phyloP scores from a whole-genome alignment of 2,888 invertebrate species.

The Frankliniella fusca region DNA sequence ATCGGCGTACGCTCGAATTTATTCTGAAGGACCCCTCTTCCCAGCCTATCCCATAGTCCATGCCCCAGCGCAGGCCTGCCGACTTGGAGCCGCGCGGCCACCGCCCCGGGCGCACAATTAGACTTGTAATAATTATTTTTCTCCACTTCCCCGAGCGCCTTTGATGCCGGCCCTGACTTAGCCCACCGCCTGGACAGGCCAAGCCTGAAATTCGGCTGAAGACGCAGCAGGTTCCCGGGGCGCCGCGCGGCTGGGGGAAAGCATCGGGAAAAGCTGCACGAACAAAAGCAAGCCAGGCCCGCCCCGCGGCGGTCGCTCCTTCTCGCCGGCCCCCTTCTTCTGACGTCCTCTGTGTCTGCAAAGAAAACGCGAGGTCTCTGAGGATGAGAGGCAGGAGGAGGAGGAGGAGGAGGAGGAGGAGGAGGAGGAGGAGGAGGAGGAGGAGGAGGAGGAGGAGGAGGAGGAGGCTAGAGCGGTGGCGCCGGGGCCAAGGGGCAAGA shows the following conservation, averaged over 20 bases:
- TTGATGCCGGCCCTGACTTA: neutral
- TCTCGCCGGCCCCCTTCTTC: no score
- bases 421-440: neutral
- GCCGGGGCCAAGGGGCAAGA: no score
- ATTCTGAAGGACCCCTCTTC: no score
- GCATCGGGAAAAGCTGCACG: neutral
- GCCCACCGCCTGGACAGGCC: no score
- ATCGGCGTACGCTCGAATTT: no score
- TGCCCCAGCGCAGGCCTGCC: neutral
- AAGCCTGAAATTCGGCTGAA: no score
- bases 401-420: neutral
- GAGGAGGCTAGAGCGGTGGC: neutral
- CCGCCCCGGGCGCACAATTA: neutral
- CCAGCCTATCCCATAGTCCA: neutral
- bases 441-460: neutral
- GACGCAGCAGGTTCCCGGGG: neutral
- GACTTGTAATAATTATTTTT: slow-evolving; percentile 21
- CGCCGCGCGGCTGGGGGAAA: neutral
- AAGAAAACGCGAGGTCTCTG: neutral
- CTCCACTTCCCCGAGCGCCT: neutral
- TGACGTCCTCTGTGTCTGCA: no score
- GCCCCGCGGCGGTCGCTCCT: no score
- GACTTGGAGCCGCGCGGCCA: neutral
- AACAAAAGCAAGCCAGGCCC: no score
- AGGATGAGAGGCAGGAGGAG: neutral